Conservation (phyloP, 2,888 invertebrate genomes). For the Merodon equestris region DNA sequence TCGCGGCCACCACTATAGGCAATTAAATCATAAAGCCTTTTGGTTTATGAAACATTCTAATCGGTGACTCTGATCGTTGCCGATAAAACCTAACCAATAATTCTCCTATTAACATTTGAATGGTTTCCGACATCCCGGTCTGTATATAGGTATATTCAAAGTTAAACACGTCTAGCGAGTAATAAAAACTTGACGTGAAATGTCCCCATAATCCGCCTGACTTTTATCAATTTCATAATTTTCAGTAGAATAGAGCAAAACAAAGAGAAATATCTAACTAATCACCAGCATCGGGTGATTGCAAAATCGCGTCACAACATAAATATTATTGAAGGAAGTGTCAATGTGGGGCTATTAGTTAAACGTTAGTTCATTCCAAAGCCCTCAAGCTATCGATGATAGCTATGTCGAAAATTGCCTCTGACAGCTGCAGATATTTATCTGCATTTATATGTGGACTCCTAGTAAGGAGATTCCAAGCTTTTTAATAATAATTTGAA, state of each 20-base stretch:
- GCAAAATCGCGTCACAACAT: slow-evolving; percentile 25
- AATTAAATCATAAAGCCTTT: too few species aligned
- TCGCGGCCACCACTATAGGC: too few species aligned
- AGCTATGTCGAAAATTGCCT: slow-evolving; percentile 25
- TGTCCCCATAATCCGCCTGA: slow-evolving; percentile 18
- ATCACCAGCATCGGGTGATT: slow-evolving; percentile 27
- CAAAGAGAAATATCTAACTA: slow-evolving; percentile 8
- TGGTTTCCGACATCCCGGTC: too few species aligned
- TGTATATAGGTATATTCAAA: too few species aligned
- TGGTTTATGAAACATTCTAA: too few species aligned
- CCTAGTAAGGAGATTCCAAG: slow-evolving; percentile 22
- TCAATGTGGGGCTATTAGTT: slow-evolving; percentile 47
- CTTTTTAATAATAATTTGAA: slow-evolving; percentile 17
- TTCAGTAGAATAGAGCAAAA: slow-evolving; percentile 6
- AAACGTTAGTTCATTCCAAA: slow-evolving; percentile 46
- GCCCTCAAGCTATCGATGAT: slow-evolving; percentile 10
- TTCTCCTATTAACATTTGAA: too few species aligned
- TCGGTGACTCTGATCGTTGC: too few species aligned
- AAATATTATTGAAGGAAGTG: slow-evolving; percentile 22
- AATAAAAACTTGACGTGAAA: slow-evolving; percentile 12
- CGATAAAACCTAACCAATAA: too few species aligned
- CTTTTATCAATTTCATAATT: slow-evolving; percentile 51
- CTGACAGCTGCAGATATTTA: slow-evolving; percentile 62
- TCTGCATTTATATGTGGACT: slow-evolving; percentile 39
- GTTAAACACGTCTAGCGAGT: neutral